Conservation (phyloP, 2,888 invertebrate genomes). For the Leucophora obtusa region DNA sequence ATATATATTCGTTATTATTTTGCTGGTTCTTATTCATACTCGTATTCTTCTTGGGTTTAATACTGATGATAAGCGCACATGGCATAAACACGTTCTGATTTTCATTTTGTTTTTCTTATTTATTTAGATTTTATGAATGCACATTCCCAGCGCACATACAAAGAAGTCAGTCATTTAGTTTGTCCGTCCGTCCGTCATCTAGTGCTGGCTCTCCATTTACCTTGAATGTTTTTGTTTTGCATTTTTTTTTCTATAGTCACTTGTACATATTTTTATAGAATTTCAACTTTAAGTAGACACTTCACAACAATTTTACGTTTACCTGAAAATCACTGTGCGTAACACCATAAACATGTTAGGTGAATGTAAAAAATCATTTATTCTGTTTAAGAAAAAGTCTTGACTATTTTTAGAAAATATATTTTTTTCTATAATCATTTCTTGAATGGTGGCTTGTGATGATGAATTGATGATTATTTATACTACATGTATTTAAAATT, state of each 20-base stretch:
- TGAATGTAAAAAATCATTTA: conserved; percentile 11
- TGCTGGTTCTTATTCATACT: neutral
- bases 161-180: neutral
- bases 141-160: conserved; percentile 29
- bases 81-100: conserved; percentile 47
- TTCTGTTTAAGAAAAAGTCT: neutral
- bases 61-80: conserved; percentile 39
- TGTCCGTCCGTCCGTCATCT: neutral
- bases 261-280: neutral
- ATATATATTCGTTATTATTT: conserved; percentile 15
- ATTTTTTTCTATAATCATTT: neutral
- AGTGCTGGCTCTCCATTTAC: conserved; percentile 4
- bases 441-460: neutral
- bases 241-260: conserved; percentile 3
- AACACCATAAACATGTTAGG: conserved; percentile 32
- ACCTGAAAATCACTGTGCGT: conserved; percentile 52
- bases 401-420: neutral
- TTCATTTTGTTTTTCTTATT: conserved; percentile 4
- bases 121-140: conserved; percentile 20
- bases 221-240: conserved; percentile 16
- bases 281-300: neutral
- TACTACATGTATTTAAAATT: neutral
- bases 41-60: neutral
- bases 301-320: conserved; percentile 32
- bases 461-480: conserved; percentile 11